phyloP scores from a whole-genome alignment of 2,888 invertebrate genomes.

The Gerris lacustris region DNA sequence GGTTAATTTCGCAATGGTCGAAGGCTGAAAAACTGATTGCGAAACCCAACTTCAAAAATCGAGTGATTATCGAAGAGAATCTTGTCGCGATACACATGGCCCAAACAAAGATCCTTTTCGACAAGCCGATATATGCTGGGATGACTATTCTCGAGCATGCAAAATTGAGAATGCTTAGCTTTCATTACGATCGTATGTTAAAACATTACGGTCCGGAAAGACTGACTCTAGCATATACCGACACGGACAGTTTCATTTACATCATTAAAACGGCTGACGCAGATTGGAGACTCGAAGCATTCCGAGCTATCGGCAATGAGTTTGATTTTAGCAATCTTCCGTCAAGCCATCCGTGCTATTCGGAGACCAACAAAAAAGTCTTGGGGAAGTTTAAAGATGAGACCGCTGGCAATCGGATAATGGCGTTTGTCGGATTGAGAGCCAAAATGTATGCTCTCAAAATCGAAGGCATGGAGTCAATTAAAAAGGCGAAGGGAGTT shows the following conservation, averaged over 20 bases:
- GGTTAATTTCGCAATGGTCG: slow-evolving; percentile 14
- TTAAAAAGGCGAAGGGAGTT: slow-evolving; percentile 25
- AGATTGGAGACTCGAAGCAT: slow-evolving; percentile 8
- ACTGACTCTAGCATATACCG: slow-evolving; percentile 14
- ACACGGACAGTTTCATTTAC: slow-evolving; percentile 19
- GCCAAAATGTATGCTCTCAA: slow-evolving; percentile 30
- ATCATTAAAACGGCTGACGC: slow-evolving; percentile 13
- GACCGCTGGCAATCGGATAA: slow-evolving; percentile 31
- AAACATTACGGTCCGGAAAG: slow-evolving; percentile 5
- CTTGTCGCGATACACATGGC: slow-evolving; percentile 16
- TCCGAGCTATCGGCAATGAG: slow-evolving; percentile 8
- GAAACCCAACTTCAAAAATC: slow-evolving; percentile 13
- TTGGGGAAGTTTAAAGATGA: slow-evolving; percentile 35
- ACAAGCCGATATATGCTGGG: slow-evolving; percentile 19
- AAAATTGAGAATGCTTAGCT: slow-evolving; percentile 15
- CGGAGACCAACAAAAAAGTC: slow-evolving; percentile 29
- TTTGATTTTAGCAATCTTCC: slow-evolving; percentile 34
- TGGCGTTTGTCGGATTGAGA: slow-evolving; percentile 32
- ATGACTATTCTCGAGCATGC: slow-evolving; percentile 16
- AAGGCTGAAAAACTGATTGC: slow-evolving; percentile 13
- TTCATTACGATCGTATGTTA: slow-evolving; percentile 15
- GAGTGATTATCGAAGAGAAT: slow-evolving; percentile 13
- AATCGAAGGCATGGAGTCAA: slow-evolving; percentile 15
- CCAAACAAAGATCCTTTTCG: slow-evolving; percentile 14
- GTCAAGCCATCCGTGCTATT: slow-evolving; percentile 13